phyloP scores from a whole-genome alignment of 1,140 invertebrate species.

The Hyles euphorbiae region DNA sequence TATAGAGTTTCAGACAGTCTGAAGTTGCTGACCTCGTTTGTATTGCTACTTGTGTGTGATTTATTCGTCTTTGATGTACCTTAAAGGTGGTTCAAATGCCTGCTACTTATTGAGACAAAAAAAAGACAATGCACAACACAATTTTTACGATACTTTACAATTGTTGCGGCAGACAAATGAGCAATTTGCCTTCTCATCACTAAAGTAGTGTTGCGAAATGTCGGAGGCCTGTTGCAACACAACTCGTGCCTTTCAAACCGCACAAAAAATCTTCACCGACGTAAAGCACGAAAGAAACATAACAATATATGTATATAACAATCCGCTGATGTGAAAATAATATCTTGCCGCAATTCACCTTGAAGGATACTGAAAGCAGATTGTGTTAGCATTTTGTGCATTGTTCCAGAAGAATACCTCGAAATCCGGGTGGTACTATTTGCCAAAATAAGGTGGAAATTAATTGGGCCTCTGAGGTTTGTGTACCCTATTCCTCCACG shows the following conservation, averaged over 20 bases:
- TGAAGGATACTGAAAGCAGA: no score
- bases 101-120: no score
- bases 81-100: no score
- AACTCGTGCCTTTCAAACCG: constrained; percentile 38
- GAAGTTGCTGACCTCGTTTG: no score
- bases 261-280: constrained; percentile 33
- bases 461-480: constrained; percentile 40
- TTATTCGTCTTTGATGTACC: no score
- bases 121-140: neutral
- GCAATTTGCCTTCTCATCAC: constrained; percentile 52
- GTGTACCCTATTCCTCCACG: constrained; percentile 14
- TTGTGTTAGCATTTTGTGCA: no score
- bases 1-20: no score
- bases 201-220: constrained; percentile 42
- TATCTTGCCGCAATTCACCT: no score
- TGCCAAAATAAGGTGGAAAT: constrained; percentile 36
- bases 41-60: no score
- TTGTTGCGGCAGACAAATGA: constrained; percentile 44
- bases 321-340: no score
- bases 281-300: constrained; percentile 15
- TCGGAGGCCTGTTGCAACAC: constrained; percentile 37
- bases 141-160: constrained; percentile 17
- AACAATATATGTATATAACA: no score
- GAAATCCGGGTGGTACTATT: constrained; percentile 30
- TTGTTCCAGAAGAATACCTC: constrained; percentile 8